phyloP scores from a whole-genome alignment of 2,888 invertebrate species.

The Cristatella mucedo region DNA sequence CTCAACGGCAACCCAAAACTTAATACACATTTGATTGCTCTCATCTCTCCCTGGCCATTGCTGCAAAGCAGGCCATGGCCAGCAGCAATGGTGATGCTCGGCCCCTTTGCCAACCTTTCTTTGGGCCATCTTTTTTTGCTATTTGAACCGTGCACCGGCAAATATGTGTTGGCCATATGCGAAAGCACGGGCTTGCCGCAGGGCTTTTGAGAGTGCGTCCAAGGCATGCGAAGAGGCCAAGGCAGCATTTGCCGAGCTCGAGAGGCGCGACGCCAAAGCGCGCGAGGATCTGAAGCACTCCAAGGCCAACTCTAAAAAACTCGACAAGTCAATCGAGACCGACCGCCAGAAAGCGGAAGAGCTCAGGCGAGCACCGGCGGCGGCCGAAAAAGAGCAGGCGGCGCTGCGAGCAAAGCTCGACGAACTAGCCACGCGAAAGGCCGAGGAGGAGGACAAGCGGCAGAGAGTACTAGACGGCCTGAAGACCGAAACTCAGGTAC shows the following conservation, averaged over 20 bases:
- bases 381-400: slow-evolving; percentile 54
- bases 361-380: slow-evolving; percentile 51
- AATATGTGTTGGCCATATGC: background rate
- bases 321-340: slow-evolving; percentile 49
- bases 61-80: too few species aligned
- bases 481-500: slow-evolving; percentile 48
- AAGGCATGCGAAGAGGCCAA: slow-evolving; percentile 47
- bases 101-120: too few species aligned
- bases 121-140: too few species aligned
- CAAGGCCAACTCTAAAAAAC: slow-evolving; percentile 60
- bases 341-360: slow-evolving; percentile 47
- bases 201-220: background rate
- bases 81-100: too few species aligned
- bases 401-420: slow-evolving; percentile 36
- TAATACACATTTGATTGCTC: too few species aligned
- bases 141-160: too few species aligned
- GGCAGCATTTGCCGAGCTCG: slow-evolving; percentile 49
- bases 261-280: slow-evolving; percentile 48
- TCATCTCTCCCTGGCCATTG: too few species aligned
- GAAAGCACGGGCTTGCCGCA: too few species aligned
- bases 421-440: slow-evolving; percentile 48
- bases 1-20: too few species aligned
- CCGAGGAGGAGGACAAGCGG: slow-evolving; percentile 42
- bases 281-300: slow-evolving; percentile 39
- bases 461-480: slow-evolving; percentile 47